Conservation (phyloP, 1,140 invertebrate genomes). For the Camponotus vicinus region DNA sequence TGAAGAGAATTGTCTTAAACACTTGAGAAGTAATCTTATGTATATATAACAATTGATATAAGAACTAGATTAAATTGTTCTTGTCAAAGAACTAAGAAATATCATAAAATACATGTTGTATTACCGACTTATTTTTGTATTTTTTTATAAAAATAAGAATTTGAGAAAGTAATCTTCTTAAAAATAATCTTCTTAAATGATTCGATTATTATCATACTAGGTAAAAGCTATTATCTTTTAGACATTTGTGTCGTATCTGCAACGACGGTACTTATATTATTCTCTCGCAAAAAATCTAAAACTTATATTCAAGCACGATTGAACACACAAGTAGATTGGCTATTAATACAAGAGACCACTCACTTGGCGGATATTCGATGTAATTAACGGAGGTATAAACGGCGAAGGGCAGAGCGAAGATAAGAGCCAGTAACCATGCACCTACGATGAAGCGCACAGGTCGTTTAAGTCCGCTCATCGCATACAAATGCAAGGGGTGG, state of each 20-base stretch:
- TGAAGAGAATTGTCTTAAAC: too few relatives aligned
- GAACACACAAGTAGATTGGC: neutral
- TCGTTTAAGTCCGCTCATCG: conserved; percentile 92
- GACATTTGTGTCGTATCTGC: neutral
- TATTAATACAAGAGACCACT: conserved; percentile 56
- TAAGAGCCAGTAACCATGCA: conserved; percentile 92
- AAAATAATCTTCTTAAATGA: too few relatives aligned
- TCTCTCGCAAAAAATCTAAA: neutral
- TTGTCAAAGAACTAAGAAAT: too few relatives aligned
- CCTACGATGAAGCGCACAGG: conserved; percentile 93
- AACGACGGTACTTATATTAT: neutral
- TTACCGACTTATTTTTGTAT: too few relatives aligned
- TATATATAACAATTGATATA: too few relatives aligned
- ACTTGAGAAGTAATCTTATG: too few relatives aligned
- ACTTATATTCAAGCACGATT: neutral
- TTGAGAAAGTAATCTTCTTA: too few relatives aligned
- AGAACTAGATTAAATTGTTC: too few relatives aligned
- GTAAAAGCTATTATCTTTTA: neutral
- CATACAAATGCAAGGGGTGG: conserved; percentile 93
- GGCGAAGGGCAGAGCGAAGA: conserved; percentile 93
- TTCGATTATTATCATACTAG: too few relatives aligned
- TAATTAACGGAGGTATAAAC: conserved; percentile 90
- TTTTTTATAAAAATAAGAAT: too few relatives aligned
- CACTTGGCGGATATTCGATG: conserved; percentile 90
- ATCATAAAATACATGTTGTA: too few relatives aligned